Percentiles rank a stretch among this genome's conserved stretches.
These are phyloP conservation scores for Microtus pennsylvanicus DNA, from an alignment of 2,113 vertebrate genomes.

Conservation along the genomic window DNA sequence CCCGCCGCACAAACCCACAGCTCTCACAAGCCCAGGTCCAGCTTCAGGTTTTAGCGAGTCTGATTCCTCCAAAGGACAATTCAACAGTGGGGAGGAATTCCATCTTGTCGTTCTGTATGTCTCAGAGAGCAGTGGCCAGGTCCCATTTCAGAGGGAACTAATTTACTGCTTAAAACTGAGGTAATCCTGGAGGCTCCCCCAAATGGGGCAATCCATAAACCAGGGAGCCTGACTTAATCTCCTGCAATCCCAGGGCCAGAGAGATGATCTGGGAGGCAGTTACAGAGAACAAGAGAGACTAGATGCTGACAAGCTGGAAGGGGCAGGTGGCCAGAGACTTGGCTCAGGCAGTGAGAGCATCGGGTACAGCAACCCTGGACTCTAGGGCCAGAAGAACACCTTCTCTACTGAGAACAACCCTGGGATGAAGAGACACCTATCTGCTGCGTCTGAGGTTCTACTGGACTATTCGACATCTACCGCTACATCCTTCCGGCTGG, in stretches of 20 bases:
- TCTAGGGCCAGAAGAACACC: background rate
- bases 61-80: too few species aligned
- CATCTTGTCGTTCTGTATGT: background rate
- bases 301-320: background rate
- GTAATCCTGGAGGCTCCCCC: background rate
- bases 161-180: background rate
- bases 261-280: background rate
- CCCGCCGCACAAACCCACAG: background rate
- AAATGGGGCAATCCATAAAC: background rate
- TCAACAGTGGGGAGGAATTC: too few species aligned
- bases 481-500: background rate
- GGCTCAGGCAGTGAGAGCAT: background rate
- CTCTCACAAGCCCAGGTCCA: background rate
- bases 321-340: background rate
- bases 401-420: background rate
- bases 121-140: background rate
- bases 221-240: background rate
- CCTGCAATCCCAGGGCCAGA: background rate
- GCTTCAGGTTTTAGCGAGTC: background rate
- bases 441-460: background rate
- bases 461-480: background rate
- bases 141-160: background rate
- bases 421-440: background rate
- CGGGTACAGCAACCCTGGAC: background rate
- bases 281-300: background rate